Conservation (phyloP, 2,797 vertebrate species). For the Danio albolineatus region DNA sequence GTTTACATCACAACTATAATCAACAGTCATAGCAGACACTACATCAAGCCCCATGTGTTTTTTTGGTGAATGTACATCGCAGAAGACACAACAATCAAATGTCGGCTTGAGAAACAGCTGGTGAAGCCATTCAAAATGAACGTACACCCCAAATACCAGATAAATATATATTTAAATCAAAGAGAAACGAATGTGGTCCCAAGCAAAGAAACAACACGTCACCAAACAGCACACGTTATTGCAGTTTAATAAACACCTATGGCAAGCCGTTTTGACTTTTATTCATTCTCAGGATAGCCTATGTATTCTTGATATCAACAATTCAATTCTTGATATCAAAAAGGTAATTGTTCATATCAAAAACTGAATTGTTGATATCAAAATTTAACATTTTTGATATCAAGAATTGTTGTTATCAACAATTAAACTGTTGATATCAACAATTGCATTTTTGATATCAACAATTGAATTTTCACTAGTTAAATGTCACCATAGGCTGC, state of each 20-base stretch:
- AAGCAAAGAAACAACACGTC: neutral
- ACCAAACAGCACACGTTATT: conserved; percentile 39
- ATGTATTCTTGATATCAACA: too few relatives aligned
- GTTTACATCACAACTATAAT: conserved; percentile 57
- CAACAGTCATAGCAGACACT: conserved; percentile 37
- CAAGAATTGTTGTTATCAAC: too few relatives aligned
- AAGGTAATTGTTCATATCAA: too few relatives aligned
- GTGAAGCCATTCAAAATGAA: conserved; percentile 57
- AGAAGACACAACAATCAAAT: conserved; percentile 57
- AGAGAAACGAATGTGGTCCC: neutral
- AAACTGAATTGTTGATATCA: too few relatives aligned
- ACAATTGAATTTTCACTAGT: too few relatives aligned
- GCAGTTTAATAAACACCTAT: conserved; percentile 37
- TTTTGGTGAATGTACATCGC: conserved; percentile 25
- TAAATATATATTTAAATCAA: neutral
- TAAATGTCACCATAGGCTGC: too few relatives aligned
- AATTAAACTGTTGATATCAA: too few relatives aligned
- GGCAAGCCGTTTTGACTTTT: too few relatives aligned
- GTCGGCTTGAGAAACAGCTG: conserved; percentile 62
- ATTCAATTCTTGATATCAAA: too few relatives aligned
- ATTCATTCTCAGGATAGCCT: too few relatives aligned
- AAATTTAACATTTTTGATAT: too few relatives aligned
- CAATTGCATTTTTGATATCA: too few relatives aligned
- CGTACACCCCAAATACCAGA: conserved; percentile 35
- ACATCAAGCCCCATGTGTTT: neutral